Evolutionary conservation across 2,113 vertebrate genomes (phyloP).

Genomic region (Lagopus muta): DNA sequence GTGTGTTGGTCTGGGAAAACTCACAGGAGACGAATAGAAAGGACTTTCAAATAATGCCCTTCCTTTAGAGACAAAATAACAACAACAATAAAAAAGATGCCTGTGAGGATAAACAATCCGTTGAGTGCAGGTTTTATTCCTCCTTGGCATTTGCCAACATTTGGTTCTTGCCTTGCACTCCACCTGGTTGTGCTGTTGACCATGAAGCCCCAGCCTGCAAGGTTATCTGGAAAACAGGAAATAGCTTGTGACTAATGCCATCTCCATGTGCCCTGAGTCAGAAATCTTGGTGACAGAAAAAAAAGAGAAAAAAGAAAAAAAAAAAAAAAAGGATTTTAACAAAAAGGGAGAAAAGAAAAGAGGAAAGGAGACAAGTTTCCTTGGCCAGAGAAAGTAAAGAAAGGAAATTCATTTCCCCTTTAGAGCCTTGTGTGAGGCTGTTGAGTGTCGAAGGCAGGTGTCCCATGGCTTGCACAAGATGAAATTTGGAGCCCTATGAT

Average conservation of each 20-base stretch:
- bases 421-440: background rate
- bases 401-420: constrained; percentile 44
- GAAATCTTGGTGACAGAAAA: background rate
- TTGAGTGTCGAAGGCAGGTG: constrained; percentile 35
- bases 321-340: background rate
- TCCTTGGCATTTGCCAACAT: background rate
- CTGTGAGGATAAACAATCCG: background rate
- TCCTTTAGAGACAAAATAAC: background rate
- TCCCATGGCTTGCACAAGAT: constrained; percentile 20
- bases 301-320: background rate
- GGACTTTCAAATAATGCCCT: background rate
- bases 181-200: constrained; percentile 70
- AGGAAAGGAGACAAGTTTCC: background rate
- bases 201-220: background rate
- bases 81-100: background rate
- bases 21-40: background rate
- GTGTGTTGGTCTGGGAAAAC: background rate
- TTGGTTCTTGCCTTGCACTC: constrained; percentile 1
- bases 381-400: background rate
- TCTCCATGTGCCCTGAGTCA: constrained; percentile 21
- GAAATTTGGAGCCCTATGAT: background rate
- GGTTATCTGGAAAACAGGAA: constrained; percentile 60
- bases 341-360: background rate
- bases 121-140: background rate
- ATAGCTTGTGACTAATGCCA: constrained; percentile 35